Conservation (phyloP, 2,797 vertebrate species). For the Prionace glauca region DNA sequence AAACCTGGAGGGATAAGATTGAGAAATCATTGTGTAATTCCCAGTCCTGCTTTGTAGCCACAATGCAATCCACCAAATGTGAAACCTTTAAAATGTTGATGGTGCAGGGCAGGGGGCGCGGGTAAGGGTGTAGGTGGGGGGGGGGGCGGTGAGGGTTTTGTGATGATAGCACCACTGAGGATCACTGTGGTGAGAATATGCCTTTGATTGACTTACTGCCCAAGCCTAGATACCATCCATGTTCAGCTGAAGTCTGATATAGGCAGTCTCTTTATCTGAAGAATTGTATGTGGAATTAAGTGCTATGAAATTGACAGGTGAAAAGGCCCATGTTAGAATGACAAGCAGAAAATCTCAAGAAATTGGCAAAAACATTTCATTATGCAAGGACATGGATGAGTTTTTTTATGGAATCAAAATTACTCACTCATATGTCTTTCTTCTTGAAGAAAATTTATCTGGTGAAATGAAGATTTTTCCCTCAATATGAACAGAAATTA, state of each 20-base stretch:
- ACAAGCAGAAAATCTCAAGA: background rate
- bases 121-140: too few relatives aligned
- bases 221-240: background rate
- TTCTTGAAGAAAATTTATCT: background rate
- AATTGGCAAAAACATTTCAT: background rate
- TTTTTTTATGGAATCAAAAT: background rate
- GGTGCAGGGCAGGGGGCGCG: too few relatives aligned
- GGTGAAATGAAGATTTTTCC: background rate
- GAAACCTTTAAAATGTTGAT: background rate
- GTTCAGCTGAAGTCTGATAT: background rate
- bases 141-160: too few relatives aligned
- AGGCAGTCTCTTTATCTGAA: background rate
- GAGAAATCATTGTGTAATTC: background rate
- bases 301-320: background rate
- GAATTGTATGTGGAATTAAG: background rate
- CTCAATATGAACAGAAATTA: background rate
- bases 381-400: background rate
- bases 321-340: background rate
- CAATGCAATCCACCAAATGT: background rate
- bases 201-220: background rate
- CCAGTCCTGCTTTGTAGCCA: background rate
- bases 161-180: background rate
- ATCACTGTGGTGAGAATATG: background rate
- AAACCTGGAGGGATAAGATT: background rate
- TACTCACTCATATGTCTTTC: background rate